Conservation (phyloP, 2,113 vertebrate species). For the Myotis yumanensis region DNA sequence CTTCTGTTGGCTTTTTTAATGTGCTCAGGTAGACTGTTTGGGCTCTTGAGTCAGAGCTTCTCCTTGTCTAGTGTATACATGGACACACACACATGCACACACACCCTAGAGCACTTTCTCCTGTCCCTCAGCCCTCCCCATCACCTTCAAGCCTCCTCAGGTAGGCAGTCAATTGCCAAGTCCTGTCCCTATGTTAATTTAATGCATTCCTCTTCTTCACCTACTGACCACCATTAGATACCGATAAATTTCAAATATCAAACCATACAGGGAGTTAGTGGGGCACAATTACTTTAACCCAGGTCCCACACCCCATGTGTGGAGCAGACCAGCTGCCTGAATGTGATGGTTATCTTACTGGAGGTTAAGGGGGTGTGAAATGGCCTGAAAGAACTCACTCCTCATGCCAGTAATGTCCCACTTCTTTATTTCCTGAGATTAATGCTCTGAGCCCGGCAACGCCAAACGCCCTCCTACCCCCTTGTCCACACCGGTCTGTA, state of each 20-base stretch:
- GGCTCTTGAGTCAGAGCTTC: not conserved
- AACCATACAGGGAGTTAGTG: not conserved
- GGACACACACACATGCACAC: not conserved
- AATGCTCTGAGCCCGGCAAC: not conserved
- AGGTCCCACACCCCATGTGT: not conserved
- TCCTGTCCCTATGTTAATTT: not conserved
- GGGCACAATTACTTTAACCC: not conserved
- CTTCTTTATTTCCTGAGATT: not conserved
- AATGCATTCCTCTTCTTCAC: not conserved
- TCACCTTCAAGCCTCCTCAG: not conserved
- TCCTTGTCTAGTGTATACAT: no score
- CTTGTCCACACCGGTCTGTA: not conserved
- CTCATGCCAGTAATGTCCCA: not conserved
- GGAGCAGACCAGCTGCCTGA: not conserved
- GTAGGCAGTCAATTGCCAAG: not conserved
- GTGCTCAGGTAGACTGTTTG: not conserved
- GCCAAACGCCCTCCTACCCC: not conserved
- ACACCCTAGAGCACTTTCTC: not conserved
- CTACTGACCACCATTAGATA: not conserved
- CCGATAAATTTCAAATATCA: not conserved
- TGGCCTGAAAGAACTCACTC: not conserved
- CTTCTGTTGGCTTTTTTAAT: slow-evolving; percentile 34
- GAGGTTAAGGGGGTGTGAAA: not conserved
- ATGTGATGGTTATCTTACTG: not conserved
- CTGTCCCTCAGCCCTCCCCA: not conserved